Evolutionary conservation across 2,888 invertebrate genomes (phyloP).

Genomic region (Abscondita cerata): DNA sequence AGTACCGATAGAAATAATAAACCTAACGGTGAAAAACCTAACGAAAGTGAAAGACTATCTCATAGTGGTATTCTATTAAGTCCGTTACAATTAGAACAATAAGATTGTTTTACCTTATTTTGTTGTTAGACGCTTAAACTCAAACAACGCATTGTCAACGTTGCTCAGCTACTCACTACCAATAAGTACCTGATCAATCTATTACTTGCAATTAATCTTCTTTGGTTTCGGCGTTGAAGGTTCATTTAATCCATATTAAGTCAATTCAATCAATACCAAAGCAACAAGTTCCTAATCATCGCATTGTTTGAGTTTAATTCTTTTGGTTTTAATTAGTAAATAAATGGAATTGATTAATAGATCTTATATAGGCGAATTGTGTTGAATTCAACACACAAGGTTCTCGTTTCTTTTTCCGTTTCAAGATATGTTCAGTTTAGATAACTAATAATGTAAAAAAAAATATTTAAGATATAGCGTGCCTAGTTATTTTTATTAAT

Average conservation of each 20-base stretch:
- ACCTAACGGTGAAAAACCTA: conserved; percentile 39
- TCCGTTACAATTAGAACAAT: conserved; percentile 67
- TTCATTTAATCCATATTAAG: too few species aligned
- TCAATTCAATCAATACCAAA: neutral
- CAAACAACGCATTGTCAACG: conserved; percentile 14
- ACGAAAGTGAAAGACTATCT: conserved; percentile 50
- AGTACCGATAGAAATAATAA: conserved; percentile 40
- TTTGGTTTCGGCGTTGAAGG: too few species aligned
- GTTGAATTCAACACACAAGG: conserved; percentile 1
- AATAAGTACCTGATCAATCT: too few species aligned
- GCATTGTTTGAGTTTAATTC: conserved; percentile 25
- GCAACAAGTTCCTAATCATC: conserved; percentile 8
- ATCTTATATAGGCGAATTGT: conserved; percentile 15
- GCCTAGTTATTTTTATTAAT: conserved; percentile 39
- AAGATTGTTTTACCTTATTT: conserved; percentile 38
- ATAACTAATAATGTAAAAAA: conserved; percentile 18
- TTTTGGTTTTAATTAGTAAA: conserved; percentile 28
- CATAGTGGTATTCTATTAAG: conserved; percentile 69
- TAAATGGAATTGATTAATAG: conserved; percentile 52
- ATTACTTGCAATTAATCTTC: too few species aligned
- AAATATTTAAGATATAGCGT: conserved; percentile 35
- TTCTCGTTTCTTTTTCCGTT: too few species aligned
- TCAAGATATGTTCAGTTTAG: conserved; percentile 3
- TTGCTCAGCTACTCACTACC: too few species aligned
- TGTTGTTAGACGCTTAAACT: conserved; percentile 23